These are phyloP conservation scores for Anneissia japonica DNA, from an alignment of 35 echinoderm and acorn worm species.

Conservation along the genomic window DNA sequence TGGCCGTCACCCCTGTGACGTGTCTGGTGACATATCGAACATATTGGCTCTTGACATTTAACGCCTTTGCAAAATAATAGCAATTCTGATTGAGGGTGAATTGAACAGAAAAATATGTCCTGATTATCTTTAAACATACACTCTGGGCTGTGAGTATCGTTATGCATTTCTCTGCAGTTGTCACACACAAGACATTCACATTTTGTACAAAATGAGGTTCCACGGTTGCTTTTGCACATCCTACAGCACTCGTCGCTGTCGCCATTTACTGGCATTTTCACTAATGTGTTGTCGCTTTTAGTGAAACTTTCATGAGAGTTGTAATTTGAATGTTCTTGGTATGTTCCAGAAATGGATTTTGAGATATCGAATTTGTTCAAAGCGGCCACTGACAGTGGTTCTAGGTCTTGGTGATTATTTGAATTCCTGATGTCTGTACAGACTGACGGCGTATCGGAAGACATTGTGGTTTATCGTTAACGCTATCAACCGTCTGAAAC, in stretches of 20 bases:
- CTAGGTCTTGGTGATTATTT: neutral
- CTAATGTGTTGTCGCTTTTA: neutral
- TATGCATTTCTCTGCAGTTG: too few relatives aligned
- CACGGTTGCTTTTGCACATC: too few relatives aligned
- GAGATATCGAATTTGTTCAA: neutral
- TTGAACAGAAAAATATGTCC: neutral
- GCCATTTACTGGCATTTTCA: neutral
- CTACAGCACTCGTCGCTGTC: neutral
- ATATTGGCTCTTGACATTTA: neutral
- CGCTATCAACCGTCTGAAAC: too few relatives aligned
- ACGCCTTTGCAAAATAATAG: neutral
- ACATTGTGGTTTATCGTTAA: too few relatives aligned
- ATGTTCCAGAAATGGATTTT: neutral
- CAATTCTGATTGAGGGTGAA: neutral
- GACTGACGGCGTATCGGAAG: too few relatives aligned
- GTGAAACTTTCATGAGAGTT: neutral
- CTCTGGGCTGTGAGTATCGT: neutral
- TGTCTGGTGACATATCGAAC: neutral
- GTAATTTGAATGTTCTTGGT: neutral
- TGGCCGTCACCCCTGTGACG: neutral
- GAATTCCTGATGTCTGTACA: neutral
- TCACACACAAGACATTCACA: too few relatives aligned
- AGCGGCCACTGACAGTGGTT: neutral
- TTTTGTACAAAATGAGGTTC: neutral
- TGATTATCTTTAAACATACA: neutral